Evolutionary conservation across 2,113 vertebrate species (phyloP).

Genomic region (Syngnathus floridae): DNA sequence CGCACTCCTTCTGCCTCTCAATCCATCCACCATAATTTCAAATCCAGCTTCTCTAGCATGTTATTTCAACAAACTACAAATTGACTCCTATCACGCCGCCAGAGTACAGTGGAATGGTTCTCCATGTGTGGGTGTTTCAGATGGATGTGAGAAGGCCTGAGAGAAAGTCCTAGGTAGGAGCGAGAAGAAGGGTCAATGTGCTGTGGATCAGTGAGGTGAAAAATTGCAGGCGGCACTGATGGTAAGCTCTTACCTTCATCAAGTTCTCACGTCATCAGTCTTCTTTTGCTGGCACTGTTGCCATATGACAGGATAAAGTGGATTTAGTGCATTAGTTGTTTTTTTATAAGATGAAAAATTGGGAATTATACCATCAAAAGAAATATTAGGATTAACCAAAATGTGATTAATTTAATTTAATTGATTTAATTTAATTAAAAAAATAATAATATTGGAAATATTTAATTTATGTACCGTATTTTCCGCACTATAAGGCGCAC

Average conservation of each 20-base stretch:
- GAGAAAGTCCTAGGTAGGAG: constrained; percentile 28
- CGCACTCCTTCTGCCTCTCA: constrained; percentile 10
- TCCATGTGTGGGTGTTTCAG: constrained; percentile 14
- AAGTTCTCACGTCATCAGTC: constrained; percentile 47
- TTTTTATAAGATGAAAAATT: too few species aligned
- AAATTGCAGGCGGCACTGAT: constrained; percentile 66
- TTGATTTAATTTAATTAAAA: too few species aligned
- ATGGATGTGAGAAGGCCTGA: constrained; percentile 21
- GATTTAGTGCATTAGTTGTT: constrained; percentile 1
- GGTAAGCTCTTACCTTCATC: constrained; percentile 60
- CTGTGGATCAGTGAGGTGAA: constrained; percentile 65
- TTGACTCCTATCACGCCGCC: constrained; percentile 10
- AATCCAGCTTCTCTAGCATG: constrained; percentile 21
- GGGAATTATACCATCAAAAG: too few species aligned
- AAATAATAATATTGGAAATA: too few species aligned
- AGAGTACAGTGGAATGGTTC: background rate
- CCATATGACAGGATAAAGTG: constrained; percentile 46
- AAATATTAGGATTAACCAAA: too few species aligned
- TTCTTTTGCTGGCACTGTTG: constrained; percentile 39
- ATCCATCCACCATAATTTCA: constrained; percentile 19
- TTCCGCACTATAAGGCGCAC: too few species aligned
- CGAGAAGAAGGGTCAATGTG: constrained; percentile 36
- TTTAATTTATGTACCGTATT: too few species aligned
- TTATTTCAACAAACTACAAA: constrained; percentile 12
- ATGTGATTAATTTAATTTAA: too few species aligned